A percentile compares a stretch with the other conserved stretches of the same genome.
Conservation (phyloP, 2,113 vertebrate genomes). For the Rhynchopsitta pachyrhyncha region DNA sequence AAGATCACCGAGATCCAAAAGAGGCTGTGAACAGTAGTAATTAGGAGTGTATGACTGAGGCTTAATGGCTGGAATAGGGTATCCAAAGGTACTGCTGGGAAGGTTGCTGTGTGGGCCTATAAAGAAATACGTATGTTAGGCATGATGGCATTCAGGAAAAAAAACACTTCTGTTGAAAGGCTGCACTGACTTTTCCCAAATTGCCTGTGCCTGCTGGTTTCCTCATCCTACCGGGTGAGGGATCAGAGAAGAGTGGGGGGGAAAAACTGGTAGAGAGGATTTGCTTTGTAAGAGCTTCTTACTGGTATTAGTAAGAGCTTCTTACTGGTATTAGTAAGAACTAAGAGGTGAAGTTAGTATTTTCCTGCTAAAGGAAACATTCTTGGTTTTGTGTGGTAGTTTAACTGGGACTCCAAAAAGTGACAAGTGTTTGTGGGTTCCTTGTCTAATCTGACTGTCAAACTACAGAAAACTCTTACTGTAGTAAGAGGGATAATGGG, state of each 20-base stretch:
- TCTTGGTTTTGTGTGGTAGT: background rate
- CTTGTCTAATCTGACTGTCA: background rate
- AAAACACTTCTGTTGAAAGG: background rate
- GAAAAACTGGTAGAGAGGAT: background rate
- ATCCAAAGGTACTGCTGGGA: background rate
- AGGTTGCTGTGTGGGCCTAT: background rate
- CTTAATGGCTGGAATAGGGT: background rate
- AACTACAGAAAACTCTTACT: background rate
- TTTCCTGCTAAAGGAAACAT: background rate
- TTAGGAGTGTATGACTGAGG: background rate
- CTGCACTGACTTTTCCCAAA: background rate
- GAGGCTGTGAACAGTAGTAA: background rate
- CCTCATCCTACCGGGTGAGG: background rate
- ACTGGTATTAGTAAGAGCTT: background rate
- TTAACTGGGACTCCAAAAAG: background rate
- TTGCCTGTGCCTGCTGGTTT: background rate
- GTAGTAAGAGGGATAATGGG: background rate
- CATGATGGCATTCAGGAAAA: background rate
- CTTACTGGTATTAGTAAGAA: background rate
- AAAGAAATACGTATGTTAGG: background rate
- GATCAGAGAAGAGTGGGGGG: fast-evolving
- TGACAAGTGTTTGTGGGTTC: background rate
- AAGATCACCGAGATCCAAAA: background rate
- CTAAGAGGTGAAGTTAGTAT: background rate
- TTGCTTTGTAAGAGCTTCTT: background rate